phyloP scores from a whole-genome alignment of 2,888 invertebrate genomes.

The Nineta flava region DNA sequence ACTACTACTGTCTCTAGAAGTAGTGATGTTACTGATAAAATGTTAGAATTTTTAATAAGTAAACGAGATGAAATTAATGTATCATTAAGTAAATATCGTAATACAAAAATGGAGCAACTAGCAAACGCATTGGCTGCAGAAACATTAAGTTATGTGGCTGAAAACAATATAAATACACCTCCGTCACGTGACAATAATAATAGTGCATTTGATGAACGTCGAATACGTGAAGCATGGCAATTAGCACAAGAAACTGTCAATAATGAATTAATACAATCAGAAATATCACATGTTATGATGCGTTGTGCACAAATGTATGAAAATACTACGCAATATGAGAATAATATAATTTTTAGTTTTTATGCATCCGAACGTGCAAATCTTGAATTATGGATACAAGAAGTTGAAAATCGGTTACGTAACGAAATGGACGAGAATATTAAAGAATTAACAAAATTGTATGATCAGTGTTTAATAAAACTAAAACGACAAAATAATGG shows the following conservation, averaged over 20 bases:
- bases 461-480: constrained; percentile 44
- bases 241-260: constrained; percentile 60
- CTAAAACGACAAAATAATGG: constrained; percentile 31
- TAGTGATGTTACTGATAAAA: constrained; percentile 28
- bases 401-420: constrained; percentile 52
- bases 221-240: constrained; percentile 59
- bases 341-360: constrained; percentile 38
- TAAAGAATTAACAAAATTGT: constrained; percentile 46
- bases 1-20: constrained; percentile 18
- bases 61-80: constrained; percentile 45
- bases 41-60: constrained; percentile 26
- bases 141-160: constrained; percentile 41
- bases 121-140: constrained; percentile 55
- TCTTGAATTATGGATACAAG: constrained; percentile 59
- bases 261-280: constrained; percentile 58
- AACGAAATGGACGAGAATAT: constrained; percentile 57
- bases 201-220: constrained; percentile 41
- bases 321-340: constrained; percentile 33
- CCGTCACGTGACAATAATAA: constrained; percentile 21
- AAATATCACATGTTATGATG: constrained; percentile 56
- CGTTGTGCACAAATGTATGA: constrained; percentile 56
- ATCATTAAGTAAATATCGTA: constrained; percentile 46
- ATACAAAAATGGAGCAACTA: constrained; percentile 49
- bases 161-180: constrained; percentile 30
- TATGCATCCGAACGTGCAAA: constrained; percentile 51